Conservation (phyloP, 35 echinoderm and acorn worm genomes). For the Apostichopus californicus region DNA sequence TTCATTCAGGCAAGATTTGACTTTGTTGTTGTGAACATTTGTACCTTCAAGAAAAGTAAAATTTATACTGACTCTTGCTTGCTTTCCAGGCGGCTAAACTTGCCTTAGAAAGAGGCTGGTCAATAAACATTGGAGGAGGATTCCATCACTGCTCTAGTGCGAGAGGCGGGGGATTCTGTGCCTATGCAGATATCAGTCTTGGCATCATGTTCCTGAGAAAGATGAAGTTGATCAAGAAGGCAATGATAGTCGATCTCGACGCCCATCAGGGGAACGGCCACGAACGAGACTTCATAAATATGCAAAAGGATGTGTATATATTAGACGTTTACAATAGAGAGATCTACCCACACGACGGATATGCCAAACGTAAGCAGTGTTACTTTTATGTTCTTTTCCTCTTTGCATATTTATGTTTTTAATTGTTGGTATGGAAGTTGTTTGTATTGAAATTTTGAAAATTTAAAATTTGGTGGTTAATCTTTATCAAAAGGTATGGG, state of each 20-base stretch:
- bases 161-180: slow-evolving; percentile 95
- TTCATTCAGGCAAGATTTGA: too few species aligned
- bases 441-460: too few species aligned
- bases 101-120: slow-evolving; percentile 95
- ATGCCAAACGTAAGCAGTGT: slow-evolving; percentile 76
- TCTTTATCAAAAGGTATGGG: too few species aligned
- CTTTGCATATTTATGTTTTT: not conserved
- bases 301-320: slow-evolving; percentile 79
- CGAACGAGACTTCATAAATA: slow-evolving; percentile 91
- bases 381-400: not conserved
- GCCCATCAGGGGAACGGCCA: slow-evolving; percentile 98
- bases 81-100: slow-evolving; percentile 79
- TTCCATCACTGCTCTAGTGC: slow-evolving; percentile 94
- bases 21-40: not conserved
- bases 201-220: slow-evolving; percentile 79
- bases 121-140: slow-evolving; percentile 93
- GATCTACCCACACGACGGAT: slow-evolving; percentile 95
- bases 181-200: slow-evolving; percentile 95
- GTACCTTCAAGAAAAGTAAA: not conserved
- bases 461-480: not conserved
- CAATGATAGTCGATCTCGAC: slow-evolving; percentile 94
- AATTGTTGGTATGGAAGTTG: too few species aligned
- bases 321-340: slow-evolving; percentile 94
- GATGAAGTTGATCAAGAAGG: slow-evolving; percentile 67
- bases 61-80: not conserved